These are phyloP conservation scores for Odiellus spinosus DNA, from an alignment of 2,888 invertebrate species.

Conservation along the genomic window DNA sequence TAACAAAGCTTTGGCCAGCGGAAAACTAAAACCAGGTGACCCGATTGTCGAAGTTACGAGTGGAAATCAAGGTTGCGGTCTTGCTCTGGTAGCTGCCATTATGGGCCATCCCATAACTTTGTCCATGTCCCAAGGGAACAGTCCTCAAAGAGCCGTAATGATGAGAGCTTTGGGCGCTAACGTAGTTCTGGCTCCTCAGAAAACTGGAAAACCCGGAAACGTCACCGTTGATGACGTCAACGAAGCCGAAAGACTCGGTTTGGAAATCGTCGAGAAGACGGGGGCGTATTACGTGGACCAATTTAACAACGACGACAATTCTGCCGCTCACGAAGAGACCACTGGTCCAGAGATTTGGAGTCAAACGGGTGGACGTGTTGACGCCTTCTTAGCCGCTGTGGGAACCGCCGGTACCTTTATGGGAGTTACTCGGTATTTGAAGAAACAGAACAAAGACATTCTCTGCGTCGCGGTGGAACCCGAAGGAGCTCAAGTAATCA, in stretches of 20 bases:
- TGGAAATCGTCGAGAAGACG: slow-evolving; percentile 1
- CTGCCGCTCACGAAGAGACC: slow-evolving; percentile 23
- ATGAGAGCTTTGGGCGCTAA: slow-evolving; percentile 26
- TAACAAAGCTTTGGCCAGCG: slow-evolving; percentile 5
- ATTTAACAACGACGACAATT: slow-evolving; percentile 22
- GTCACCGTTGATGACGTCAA: too few species aligned
- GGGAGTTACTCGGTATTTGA: slow-evolving; percentile 8
- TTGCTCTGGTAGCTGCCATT: slow-evolving; percentile 26
- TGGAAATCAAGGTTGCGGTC: slow-evolving; percentile 26
- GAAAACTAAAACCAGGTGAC: slow-evolving; percentile 5
- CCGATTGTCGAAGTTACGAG: slow-evolving; percentile 13
- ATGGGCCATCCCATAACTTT: slow-evolving; percentile 24
- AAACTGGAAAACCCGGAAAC: slow-evolving; percentile 12
- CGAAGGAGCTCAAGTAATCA: too few species aligned
- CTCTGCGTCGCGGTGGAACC: slow-evolving; percentile 9
- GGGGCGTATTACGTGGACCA: too few species aligned
- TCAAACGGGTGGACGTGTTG: slow-evolving; percentile 24
- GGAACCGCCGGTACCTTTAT: slow-evolving; percentile 18
- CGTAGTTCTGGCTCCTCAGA: slow-evolving; percentile 24
- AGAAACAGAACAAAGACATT: slow-evolving; percentile 8
- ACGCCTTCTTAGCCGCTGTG: slow-evolving; percentile 24
- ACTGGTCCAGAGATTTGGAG: slow-evolving; percentile 27
- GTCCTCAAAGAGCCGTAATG: slow-evolving; percentile 24
- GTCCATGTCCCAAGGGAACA: slow-evolving; percentile 27
- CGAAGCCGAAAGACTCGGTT: slow-evolving; percentile 2